Conservation (phyloP, 1,140 invertebrate species). For the Zaprionus inermis region DNA sequence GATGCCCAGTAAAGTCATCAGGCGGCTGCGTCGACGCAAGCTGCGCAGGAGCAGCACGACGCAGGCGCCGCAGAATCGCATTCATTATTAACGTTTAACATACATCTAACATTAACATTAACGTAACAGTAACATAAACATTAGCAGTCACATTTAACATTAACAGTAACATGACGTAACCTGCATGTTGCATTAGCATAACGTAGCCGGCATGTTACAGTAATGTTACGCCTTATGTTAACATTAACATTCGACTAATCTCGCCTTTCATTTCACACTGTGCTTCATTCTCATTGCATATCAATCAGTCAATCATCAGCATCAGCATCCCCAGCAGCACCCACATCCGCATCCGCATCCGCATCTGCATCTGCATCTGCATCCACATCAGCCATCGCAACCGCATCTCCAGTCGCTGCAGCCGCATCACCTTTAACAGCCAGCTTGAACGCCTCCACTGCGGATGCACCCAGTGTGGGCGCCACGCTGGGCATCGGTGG, state of each 20-base stretch:
- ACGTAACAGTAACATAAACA: neutral
- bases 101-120: conserved; percentile 10
- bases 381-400: conserved; percentile 7
- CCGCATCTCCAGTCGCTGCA: conserved; percentile 34
- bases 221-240: too few species aligned
- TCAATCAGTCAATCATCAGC: conserved; percentile 49
- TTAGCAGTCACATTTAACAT: neutral
- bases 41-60: conserved; percentile 9
- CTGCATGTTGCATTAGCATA: neutral
- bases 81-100: neutral
- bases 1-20: conserved; percentile 10
- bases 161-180: neutral
- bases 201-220: too few species aligned
- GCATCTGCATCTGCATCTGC: conserved; percentile 12
- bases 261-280: conserved; percentile 14
- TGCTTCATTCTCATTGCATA: conserved; percentile 69
- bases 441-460: neutral
- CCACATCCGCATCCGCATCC: conserved; percentile 33
- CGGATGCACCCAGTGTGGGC: conserved; percentile 38
- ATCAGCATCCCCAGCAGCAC: conserved; percentile 18
- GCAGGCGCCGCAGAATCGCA: conserved; percentile 5
- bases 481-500: conserved; percentile 48
- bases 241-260: conserved; percentile 27
- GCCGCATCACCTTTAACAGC: too few species aligned
- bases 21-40: conserved; percentile 23